Evolutionary conservation across 2,797 vertebrate species (phyloP).

Genomic region (Rhodeus uyekii): DNA sequence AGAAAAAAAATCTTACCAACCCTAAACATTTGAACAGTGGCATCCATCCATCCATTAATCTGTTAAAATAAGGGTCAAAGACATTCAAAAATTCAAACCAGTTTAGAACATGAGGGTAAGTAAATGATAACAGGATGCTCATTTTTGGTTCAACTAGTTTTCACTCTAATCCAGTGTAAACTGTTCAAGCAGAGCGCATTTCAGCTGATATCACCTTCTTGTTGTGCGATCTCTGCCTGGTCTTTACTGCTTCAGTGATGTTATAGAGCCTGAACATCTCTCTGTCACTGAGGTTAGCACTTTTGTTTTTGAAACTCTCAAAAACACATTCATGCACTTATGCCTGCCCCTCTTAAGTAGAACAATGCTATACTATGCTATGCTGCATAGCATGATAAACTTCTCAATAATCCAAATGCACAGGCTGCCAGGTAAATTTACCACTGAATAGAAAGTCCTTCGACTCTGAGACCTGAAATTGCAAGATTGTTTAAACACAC

Average conservation of each 20-base stretch:
- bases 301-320: slow-evolving; percentile 14
- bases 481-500: too few relatives aligned
- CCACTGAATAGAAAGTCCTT: neutral
- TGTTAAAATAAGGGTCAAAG: too few relatives aligned
- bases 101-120: neutral
- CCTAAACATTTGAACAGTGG: too few relatives aligned
- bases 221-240: neutral
- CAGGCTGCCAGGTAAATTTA: neutral
- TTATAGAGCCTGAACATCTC: neutral
- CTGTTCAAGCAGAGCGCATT: neutral
- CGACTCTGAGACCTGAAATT: neutral
- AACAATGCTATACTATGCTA: neutral
- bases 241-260: slow-evolving; percentile 3
- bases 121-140: neutral
- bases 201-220: neutral
- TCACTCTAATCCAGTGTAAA: neutral
- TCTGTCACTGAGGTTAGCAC: neutral
- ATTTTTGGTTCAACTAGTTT: neutral
- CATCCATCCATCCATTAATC: too few relatives aligned
- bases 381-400: too few relatives aligned
- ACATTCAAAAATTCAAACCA: neutral
- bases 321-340: slow-evolving; percentile 15
- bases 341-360: neutral
- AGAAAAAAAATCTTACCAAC: too few relatives aligned
- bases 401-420: neutral